Percentiles rank a stretch among this genome's conserved stretches.
Conservation (phyloP, 1,140 invertebrate species). For the Rhagoletis zephyria region DNA sequence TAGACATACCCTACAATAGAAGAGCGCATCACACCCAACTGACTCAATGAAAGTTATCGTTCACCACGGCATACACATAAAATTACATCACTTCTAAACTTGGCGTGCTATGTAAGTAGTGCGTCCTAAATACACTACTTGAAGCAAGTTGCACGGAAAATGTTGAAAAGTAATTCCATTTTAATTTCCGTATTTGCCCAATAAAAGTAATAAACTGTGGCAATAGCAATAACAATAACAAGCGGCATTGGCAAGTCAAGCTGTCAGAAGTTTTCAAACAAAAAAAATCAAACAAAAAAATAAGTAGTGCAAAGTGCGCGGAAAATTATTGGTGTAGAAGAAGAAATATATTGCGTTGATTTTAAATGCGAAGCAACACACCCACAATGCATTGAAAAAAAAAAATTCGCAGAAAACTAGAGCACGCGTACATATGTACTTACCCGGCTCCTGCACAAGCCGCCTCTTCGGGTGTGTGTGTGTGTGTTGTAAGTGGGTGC, state of each 20-base stretch:
- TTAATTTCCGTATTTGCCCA: constrained; percentile 34
- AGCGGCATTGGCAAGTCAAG: not conserved
- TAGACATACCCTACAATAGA: no score
- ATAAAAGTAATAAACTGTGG: not conserved
- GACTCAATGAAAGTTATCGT: not conserved
- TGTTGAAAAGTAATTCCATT: constrained; percentile 21
- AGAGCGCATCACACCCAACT: not conserved
- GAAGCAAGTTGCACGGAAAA: not conserved
- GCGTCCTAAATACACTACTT: not conserved
- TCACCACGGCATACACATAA: not conserved
- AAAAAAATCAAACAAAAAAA: no score
- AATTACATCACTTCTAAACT: constrained; percentile 10
- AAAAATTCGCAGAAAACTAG: constrained; percentile 29
- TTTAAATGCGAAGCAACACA: constrained; percentile 34
- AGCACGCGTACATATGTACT: not conserved
- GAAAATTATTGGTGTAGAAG: constrained; percentile 6
- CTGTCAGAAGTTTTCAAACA: not conserved
- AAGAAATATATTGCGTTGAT: constrained; percentile 41
- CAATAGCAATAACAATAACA: not conserved
- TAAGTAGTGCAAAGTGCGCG: constrained; percentile 1
- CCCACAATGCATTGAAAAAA: not conserved
- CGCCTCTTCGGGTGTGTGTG: not conserved
- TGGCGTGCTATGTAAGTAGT: not conserved
- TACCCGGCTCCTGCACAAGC: no score
- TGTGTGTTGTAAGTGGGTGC: constrained; percentile 2